A percentile compares a stretch with the other conserved stretches of the same genome.
These are phyloP conservation scores for Phragmatobia fuliginosa DNA, from an alignment of 2,888 invertebrate species.

Conservation along the genomic window DNA sequence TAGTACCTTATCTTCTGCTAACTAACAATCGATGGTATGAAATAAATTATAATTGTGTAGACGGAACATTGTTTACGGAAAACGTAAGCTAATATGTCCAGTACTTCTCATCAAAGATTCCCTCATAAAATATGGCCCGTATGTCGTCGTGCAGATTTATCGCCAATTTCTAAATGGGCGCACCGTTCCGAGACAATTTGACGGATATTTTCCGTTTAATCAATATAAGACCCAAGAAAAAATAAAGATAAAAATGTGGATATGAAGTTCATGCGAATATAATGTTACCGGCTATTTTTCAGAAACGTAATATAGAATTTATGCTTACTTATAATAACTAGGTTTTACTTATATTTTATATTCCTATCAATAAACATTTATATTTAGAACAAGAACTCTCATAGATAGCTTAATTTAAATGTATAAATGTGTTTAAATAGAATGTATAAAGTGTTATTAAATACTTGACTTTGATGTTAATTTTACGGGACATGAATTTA, in stretches of 20 bases:
- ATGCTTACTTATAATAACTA: background rate
- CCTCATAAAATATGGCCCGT: constrained; percentile 27
- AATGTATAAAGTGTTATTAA: no score
- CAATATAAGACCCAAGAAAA: constrained; percentile 5
- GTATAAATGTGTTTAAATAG: no score
- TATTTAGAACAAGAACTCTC: no score
- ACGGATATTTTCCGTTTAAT: constrained; percentile 15
- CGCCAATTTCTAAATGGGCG: constrained; percentile 51
- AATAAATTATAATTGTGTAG: background rate
- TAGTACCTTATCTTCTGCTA: background rate
- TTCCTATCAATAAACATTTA: background rate
- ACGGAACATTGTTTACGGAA: background rate
- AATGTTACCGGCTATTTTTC: background rate
- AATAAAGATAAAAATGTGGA: background rate
- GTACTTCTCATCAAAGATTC: constrained; percentile 5
- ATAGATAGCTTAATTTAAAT: no score
- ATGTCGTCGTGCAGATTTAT: constrained; percentile 47
- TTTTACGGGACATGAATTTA: no score
- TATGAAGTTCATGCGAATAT: background rate
- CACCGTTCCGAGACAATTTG: constrained; percentile 21
- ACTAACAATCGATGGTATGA: background rate
- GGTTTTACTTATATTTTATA: background rate
- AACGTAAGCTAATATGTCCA: background rate
- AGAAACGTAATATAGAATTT: background rate
- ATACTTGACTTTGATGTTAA: no score